Evolutionary conservation across 2,797 vertebrate species (phyloP).

Genomic region (Hydrolagus colliei): DNA sequence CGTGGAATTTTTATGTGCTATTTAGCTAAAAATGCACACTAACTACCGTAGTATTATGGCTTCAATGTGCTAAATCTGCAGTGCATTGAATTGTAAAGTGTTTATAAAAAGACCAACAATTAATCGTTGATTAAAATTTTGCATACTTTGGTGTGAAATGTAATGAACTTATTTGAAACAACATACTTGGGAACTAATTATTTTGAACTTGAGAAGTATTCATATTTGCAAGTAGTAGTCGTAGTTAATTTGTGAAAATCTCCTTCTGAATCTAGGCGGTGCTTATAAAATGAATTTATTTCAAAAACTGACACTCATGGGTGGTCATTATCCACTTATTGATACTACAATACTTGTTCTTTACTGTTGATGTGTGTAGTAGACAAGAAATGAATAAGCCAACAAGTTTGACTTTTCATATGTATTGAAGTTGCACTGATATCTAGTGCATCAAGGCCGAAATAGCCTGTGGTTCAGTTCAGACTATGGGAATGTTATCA

Average conservation of each 20-base stretch:
- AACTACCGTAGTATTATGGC: conserved; percentile 5
- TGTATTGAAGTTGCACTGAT: neutral
- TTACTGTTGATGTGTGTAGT: neutral
- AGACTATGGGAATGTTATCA: neutral
- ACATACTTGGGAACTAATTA: neutral
- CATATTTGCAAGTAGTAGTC: neutral
- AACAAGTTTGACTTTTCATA: neutral
- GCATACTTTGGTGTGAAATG: neutral
- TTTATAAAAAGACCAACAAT: neutral
- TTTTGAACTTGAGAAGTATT: neutral
- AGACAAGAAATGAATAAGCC: neutral
- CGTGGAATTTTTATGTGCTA: conserved; percentile 1
- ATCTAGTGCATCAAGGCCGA: neutral
- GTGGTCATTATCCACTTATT: neutral
- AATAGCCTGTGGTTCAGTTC: too few relatives aligned
- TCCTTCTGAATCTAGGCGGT: neutral
- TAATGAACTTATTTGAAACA: too few relatives aligned
- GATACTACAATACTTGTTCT: neutral
- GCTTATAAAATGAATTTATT: neutral
- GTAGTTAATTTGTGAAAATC: neutral
- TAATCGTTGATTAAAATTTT: neutral
- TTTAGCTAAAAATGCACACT: neutral
- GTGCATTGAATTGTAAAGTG: neutral
- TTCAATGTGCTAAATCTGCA: neutral
- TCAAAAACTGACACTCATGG: neutral